These are phyloP conservation scores for Conistra vaccinii DNA, from an alignment of 2,888 invertebrate species.

Conservation along the genomic window DNA sequence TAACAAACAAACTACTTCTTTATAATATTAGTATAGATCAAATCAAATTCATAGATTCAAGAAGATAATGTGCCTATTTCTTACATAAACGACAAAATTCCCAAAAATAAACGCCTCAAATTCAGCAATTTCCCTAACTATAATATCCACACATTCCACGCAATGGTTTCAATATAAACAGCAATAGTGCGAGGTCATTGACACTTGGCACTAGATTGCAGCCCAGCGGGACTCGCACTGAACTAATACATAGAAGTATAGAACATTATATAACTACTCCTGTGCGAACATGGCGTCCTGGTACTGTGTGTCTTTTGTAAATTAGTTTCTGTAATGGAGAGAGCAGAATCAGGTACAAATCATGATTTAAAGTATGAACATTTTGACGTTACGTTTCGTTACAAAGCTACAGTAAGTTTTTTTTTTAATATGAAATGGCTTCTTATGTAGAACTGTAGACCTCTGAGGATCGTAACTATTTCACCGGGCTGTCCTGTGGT, in stretches of 20 bases:
- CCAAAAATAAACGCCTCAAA: constrained; percentile 13
- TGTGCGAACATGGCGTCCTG: constrained; percentile 40
- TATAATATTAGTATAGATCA: neutral
- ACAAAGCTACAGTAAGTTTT: too few relatives aligned
- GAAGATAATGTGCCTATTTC: neutral
- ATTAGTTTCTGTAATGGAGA: constrained; percentile 42
- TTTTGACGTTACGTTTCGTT: too few relatives aligned
- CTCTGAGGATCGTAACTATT: too few relatives aligned
- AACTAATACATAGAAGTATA: constrained; percentile 56
- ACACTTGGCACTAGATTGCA: constrained; percentile 70
- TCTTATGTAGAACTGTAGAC: too few relatives aligned
- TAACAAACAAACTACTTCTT: too few relatives aligned
- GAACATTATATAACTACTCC: constrained; percentile 54
- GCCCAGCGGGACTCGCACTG: constrained; percentile 65
- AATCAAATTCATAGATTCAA: neutral
- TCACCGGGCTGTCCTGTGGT: too few relatives aligned
- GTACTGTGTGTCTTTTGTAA: constrained; percentile 47
- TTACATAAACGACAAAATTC: neutral
- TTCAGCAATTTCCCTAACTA: constrained; percentile 36
- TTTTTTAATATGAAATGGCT: too few relatives aligned
- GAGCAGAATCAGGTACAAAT: neutral
- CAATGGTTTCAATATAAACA: constrained; percentile 58
- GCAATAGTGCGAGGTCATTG: constrained; percentile 63
- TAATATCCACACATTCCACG: constrained; percentile 43
- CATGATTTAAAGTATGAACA: too few relatives aligned